Conservation (phyloP, 2,888 invertebrate genomes). For the Ophion ventricosus region DNA sequence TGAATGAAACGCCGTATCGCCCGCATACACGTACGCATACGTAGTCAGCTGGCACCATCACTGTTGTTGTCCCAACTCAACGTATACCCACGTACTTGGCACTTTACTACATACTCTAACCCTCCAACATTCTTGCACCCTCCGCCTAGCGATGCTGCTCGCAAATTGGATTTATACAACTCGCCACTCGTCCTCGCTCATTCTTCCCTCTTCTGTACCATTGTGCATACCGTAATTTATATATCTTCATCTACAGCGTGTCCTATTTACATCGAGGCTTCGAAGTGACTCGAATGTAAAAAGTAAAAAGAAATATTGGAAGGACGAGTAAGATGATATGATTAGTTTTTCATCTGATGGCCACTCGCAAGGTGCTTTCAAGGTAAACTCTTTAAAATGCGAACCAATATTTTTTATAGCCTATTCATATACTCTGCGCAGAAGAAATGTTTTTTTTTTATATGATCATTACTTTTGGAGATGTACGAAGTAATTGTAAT, state of each 20-base stretch:
- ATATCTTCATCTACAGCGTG: neutral
- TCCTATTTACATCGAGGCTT: neutral
- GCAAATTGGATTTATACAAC: constrained; percentile 79
- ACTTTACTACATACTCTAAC: neutral
- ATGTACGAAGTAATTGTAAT: too few species aligned
- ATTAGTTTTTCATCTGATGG: too few species aligned
- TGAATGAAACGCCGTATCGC: constrained; percentile 75
- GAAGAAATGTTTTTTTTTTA: too few species aligned
- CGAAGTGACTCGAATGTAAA: too few species aligned
- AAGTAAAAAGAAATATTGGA: too few species aligned
- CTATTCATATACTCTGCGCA: too few species aligned
- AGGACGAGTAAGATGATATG: too few species aligned
- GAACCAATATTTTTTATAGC: too few species aligned
- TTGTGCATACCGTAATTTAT: constrained; percentile 37
- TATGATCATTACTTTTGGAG: too few species aligned
- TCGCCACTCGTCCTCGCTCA: constrained; percentile 72
- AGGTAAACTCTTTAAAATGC: too few species aligned
- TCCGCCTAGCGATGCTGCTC: constrained; percentile 23
- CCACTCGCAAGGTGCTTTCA: too few species aligned
- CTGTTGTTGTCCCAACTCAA: constrained; percentile 35
- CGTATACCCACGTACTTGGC: neutral
- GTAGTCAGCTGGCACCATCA: constrained; percentile 22
- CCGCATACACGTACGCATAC: constrained; percentile 16
- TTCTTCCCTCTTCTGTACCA: constrained; percentile 46
- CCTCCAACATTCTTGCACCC: constrained; percentile 67